Percentiles rank a stretch among this genome's conserved stretches.
These are phyloP conservation scores for Mus caroli DNA, from an alignment of 2,797 vertebrate genomes.

Conservation along the genomic window DNA sequence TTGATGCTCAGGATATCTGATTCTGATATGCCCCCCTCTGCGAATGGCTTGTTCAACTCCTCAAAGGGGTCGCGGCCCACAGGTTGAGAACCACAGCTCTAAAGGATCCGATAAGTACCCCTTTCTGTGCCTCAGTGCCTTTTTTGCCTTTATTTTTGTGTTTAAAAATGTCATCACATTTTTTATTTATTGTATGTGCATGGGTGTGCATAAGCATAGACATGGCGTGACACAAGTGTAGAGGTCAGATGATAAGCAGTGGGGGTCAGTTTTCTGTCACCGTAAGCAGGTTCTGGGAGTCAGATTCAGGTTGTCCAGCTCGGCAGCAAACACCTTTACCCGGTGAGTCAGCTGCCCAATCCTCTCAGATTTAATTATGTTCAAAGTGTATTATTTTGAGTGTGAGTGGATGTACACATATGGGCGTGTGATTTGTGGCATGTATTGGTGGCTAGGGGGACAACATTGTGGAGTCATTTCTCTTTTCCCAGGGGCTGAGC, in stretches of 20 bases:
- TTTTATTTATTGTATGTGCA: not conserved
- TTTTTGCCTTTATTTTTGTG: not conserved
- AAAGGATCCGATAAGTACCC: fast-evolving
- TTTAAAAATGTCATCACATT: not conserved
- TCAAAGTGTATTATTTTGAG: not conserved
- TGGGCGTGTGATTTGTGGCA: no score
- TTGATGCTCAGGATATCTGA: not conserved
- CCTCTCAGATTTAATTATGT: not conserved
- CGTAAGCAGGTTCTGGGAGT: no score
- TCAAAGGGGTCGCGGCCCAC: not conserved
- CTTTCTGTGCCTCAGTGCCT: not conserved
- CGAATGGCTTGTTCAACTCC: not conserved
- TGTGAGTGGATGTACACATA: not conserved
- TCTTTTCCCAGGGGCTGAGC: not conserved
- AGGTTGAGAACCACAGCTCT: not conserved
- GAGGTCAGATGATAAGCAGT: not conserved
- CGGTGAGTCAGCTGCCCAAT: not conserved
- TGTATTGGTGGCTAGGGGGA: not conserved
- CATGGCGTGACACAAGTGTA: not conserved
- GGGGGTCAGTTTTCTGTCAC: not conserved
- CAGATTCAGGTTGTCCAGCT: not conserved
- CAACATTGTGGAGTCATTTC: not conserved
- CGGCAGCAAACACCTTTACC: not conserved
- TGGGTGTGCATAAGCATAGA: not conserved
- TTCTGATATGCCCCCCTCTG: not conserved